Base-by-base conservation (phyloP, 1,140 invertebrate species). In the Heterodera carotae region DNA sequence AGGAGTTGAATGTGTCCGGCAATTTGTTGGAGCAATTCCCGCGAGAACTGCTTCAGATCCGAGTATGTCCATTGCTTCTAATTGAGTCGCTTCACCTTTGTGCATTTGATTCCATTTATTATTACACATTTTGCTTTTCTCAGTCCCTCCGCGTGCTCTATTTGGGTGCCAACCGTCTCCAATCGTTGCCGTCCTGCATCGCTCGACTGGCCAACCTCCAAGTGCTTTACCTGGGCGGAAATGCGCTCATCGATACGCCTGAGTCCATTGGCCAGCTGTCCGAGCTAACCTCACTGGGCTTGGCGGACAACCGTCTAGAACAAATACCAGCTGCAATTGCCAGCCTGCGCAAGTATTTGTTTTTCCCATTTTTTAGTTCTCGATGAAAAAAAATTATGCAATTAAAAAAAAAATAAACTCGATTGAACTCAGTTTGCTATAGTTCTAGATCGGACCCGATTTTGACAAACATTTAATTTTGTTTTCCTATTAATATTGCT, bases 1-100 rank as follows among this genome's bases (percentile, higher is more conserved):
- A 99, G 90, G 94, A 98, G 72, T 91, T 99, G 53, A 95, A 97
- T 83, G 90, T 99, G 56, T 97, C 95, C 60, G 99, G 98, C 88
- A 99, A 99, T 90, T 89, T 93, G 78, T 90, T 98, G 36, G 92
- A 91, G 22, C 90, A 91, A 34, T 93, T 98, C 86, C 96, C 95
- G 5, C 91, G 92, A 80, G 94, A 95, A 89, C 89, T 97, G 68
- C 91, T 95, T 34, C 92, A 95, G 79, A 88, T 96, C 69, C 84
- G 22, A 56, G 48, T 56, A 22, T 43, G 39, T 43, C n/a, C n/a
- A n/a, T n/a, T n/a, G n/a, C n/a, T n/a, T n/a, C n/a, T n/a, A n/a
- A n/a, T n/a, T n/a, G n/a, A n/a, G n/a, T n/a, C n/a, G n/a, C n/a
- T n/a, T n/a, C n/a, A n/a, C n/a, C n/a, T n/a, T n/a, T n/a, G n/a